phyloP scores from a whole-genome alignment of 2,113 vertebrate species.

The Rhinopomastus cyanomelas region DNA sequence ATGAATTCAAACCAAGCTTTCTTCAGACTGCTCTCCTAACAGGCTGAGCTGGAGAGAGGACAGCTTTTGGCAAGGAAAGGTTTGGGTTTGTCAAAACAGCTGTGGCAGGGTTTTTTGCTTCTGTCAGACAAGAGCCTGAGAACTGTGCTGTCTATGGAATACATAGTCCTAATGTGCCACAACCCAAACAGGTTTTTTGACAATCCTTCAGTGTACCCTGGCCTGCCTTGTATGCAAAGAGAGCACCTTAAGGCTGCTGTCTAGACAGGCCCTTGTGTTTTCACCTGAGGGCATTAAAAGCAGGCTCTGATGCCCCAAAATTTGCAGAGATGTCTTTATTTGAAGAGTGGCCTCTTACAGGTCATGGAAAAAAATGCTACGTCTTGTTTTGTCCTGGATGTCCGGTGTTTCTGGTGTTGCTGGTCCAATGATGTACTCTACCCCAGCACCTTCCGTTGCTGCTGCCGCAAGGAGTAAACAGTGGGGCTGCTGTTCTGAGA shows the following conservation, averaged over 20 bases:
- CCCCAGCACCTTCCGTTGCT: neutral
- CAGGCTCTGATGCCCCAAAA: neutral
- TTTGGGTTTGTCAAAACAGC: neutral
- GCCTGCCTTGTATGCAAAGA: slow-evolving; percentile 17
- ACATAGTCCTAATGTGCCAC: slow-evolving; percentile 14
- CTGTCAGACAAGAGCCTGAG: neutral
- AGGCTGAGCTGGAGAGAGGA: neutral
- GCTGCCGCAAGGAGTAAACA: neutral
- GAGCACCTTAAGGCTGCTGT: slow-evolving; percentile 30
- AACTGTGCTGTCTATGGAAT: neutral
- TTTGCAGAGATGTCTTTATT: neutral
- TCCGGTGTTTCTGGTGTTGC: neutral
- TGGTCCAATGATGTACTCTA: neutral
- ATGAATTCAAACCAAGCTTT: neutral
- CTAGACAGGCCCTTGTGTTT: slow-evolving; percentile 42
- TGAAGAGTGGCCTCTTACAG: neutral
- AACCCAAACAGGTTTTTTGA: slow-evolving; percentile 52
- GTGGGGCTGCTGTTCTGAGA: neutral
- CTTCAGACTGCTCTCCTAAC: neutral
- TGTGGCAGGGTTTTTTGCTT: neutral
- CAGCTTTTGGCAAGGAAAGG: slow-evolving; percentile 13
- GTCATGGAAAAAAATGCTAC: neutral
- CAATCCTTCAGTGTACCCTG: slow-evolving; percentile 11
- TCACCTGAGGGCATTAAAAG: slow-evolving; percentile 1
- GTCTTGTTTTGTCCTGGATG: neutral